Percentiles rank a stretch among this genome's conserved stretches.
phyloP scores from a whole-genome alignment of 2,888 invertebrate species.

The Hylaea fasciaria region DNA sequence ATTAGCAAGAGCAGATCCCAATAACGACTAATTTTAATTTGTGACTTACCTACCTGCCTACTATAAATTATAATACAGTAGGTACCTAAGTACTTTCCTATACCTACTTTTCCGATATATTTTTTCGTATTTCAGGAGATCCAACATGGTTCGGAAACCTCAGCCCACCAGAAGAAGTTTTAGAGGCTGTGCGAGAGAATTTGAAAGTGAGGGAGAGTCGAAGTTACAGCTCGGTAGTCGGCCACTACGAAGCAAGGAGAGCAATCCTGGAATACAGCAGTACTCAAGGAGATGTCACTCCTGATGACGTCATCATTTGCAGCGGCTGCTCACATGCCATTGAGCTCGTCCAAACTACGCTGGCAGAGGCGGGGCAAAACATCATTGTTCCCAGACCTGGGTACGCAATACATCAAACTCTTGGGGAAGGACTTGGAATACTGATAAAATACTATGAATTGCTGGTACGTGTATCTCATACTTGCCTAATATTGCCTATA shows the following conservation, averaged over 20 bases:
- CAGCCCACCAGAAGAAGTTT: constrained; percentile 89
- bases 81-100: too few species aligned
- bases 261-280: constrained; percentile 95
- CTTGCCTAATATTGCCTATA: neutral
- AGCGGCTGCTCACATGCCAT: constrained; percentile 98
- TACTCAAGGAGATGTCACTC: constrained; percentile 80
- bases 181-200: constrained; percentile 90
- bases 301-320: constrained; percentile 94
- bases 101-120: too few species aligned
- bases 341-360: constrained; percentile 94
- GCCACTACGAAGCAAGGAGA: constrained; percentile 89
- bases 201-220: constrained; percentile 89
- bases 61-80: too few species aligned
- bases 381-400: constrained; percentile 97
- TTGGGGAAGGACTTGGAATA: constrained; percentile 93
- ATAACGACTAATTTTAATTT: too few species aligned
- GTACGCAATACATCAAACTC: constrained; percentile 95
- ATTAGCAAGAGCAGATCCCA: too few species aligned
- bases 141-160: constrained; percentile 97
- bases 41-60: too few species aligned
- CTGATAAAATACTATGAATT: constrained; percentile 90
- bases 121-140: constrained; percentile 87
- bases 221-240: constrained; percentile 95
- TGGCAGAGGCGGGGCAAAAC: constrained; percentile 95
- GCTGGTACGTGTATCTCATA: constrained; percentile 74